A percentile compares a stretch with the other conserved stretches of the same genome.
These are phyloP conservation scores for Talpa occidentalis DNA, from an alignment of 2,113 vertebrate genomes.

Conservation along the genomic window DNA sequence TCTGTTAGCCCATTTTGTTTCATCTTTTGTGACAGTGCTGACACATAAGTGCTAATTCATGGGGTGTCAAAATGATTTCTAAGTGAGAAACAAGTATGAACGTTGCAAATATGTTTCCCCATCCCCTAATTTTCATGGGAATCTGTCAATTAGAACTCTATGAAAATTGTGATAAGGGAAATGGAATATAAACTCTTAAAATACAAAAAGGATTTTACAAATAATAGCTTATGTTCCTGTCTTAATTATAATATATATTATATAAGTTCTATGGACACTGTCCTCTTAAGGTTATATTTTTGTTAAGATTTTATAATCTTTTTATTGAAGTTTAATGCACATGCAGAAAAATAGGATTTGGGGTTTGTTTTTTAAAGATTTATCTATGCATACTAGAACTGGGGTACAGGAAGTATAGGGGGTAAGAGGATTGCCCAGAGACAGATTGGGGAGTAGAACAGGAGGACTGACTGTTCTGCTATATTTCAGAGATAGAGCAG, in stretches of 20 bases:
- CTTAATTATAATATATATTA: not conserved
- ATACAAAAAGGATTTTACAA: slow-evolving; percentile 42
- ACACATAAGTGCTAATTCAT: slow-evolving; percentile 21
- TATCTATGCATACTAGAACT: too few species aligned
- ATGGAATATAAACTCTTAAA: slow-evolving; percentile 26
- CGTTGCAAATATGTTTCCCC: not conserved
- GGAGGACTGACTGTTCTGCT: too few species aligned
- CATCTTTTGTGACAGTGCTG: slow-evolving; percentile 50
- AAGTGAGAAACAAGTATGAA: slow-evolving; percentile 59
- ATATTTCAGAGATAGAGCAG: too few species aligned
- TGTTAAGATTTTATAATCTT: not conserved
- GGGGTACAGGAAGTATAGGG: too few species aligned
- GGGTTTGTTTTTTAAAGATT: too few species aligned
- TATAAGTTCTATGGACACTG: not conserved
- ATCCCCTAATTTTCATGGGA: not conserved
- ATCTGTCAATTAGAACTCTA: slow-evolving; percentile 8
- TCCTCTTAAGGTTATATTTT: not conserved
- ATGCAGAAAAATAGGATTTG: slow-evolving; percentile 13
- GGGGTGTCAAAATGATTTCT: slow-evolving; percentile 52
- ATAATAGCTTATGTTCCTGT: not conserved
- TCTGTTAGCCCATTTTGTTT: not conserved
- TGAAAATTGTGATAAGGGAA: not conserved
- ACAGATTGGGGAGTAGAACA: too few species aligned
- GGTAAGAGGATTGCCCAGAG: too few species aligned
- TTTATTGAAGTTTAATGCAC: not conserved